Base-by-base conservation (phyloP, 2,888 invertebrate genomes). In the Glyphotaelius pellucidus region DNA sequence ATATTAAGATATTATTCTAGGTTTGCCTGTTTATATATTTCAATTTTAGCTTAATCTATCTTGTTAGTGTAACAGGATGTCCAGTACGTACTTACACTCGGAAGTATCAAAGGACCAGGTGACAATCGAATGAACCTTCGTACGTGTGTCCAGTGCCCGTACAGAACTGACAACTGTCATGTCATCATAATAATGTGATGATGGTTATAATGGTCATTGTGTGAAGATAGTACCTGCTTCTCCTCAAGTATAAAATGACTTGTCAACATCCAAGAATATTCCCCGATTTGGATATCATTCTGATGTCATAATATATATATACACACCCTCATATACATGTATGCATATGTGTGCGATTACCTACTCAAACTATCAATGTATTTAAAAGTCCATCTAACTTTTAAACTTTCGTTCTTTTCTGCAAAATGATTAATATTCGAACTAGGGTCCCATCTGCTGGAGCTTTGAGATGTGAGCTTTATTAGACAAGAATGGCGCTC, bases 91-190 rank as follows among this genome's bases (percentile, higher is more conserved):
- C 67, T 5, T 67, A 25, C 25, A 25, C 9, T 67, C 67, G 67
- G 67, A 25, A 67, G 67, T 67, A 25, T 67, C 25, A 67, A 67
- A 67, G 9, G 67, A 25, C 67, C 25, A 67, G 5, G 67, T 67
- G 25, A 67, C 67, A 52, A 19, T 52, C 52, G 67, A 25, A n/a
- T 67, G 4, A n/a, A 67, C 67, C 67, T 67, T 9, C 9, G 25
- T n/a, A 67, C 67, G 67, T 25, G n/a, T 25, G 67, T 67, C 67
- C 67, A 67, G 67, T 67, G 25, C 67, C 25, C 25, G 25, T 67
- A 67, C 67, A 67, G 25, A 83, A 83, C 83, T 83, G 35, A 35
- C 86, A 86, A 19, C 38, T 86, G 35, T n/a, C 35, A 86, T 30
- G 67, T 67, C 67, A 67, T 67, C 67, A 67, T 67, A 38, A 9